Conservation (phyloP, 1,140 invertebrate species). For the Heliconius nattereri region DNA sequence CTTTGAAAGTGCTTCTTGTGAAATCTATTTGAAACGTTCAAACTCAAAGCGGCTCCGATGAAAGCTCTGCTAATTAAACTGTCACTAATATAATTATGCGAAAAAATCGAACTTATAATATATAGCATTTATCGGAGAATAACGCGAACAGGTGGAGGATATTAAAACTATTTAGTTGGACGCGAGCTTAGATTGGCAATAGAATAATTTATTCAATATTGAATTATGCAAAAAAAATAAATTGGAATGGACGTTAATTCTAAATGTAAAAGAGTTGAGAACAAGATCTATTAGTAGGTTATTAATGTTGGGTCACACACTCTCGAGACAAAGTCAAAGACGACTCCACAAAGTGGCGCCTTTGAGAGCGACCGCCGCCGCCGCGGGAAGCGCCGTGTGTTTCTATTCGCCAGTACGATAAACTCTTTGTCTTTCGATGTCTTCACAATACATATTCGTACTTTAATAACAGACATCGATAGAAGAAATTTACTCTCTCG, state of each 20-base stretch:
- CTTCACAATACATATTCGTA: slow-evolving; percentile 50
- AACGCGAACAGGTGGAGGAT: slow-evolving; percentile 25
- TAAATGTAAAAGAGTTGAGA: slow-evolving; percentile 39
- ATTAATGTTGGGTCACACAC: slow-evolving; percentile 74
- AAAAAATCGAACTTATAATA: slow-evolving; percentile 62
- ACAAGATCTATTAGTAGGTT: slow-evolving; percentile 67
- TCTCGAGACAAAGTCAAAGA: slow-evolving; percentile 70
- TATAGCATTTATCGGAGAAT: slow-evolving; percentile 32
- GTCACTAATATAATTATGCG: slow-evolving; percentile 78
- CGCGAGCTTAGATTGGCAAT: not conserved
- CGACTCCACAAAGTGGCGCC: slow-evolving; percentile 69
- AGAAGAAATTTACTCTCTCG: not conserved
- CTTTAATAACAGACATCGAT: not conserved
- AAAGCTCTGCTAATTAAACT: slow-evolving; percentile 80
- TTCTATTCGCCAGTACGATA: slow-evolving; percentile 57
- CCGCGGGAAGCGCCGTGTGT: slow-evolving; percentile 58
- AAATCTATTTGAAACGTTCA: slow-evolving; percentile 81
- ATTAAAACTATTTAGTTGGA: slow-evolving; percentile 38
- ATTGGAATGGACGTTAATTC: slow-evolving; percentile 7
- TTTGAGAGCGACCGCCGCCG: slow-evolving; percentile 59
- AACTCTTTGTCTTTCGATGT: slow-evolving; percentile 65
- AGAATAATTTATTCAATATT: slow-evolving; percentile 5
- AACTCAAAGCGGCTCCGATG: slow-evolving; percentile 76
- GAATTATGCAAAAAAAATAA: not conserved
- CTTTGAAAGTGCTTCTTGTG: slow-evolving; percentile 79